Conservation (phyloP, 2,797 vertebrate species). For the Phoxinus dragarum region DNA sequence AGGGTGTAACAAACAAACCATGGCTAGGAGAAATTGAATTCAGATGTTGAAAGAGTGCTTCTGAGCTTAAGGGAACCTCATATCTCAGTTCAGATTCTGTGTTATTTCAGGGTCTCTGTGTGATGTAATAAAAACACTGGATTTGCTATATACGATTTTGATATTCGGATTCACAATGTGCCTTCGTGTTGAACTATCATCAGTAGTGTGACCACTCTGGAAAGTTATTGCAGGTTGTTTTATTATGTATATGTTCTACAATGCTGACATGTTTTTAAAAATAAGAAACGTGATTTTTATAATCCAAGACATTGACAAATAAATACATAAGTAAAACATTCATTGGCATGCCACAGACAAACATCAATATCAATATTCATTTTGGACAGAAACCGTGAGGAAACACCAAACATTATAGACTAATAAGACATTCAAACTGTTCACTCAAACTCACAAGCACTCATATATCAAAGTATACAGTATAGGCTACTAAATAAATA, state of each 20-base stretch:
- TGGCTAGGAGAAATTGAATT: constrained; percentile 31
- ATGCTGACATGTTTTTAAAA: constrained; percentile 11
- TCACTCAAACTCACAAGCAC: not conserved
- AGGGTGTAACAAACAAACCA: constrained; percentile 34
- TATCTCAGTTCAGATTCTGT: not conserved
- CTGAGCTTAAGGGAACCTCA: constrained; percentile 10
- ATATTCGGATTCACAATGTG: not conserved
- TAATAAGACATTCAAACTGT: not conserved
- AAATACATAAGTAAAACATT: constrained; percentile 41
- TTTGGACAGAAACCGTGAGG: not conserved
- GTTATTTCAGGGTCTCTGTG: constrained; percentile 2
- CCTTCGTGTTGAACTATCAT: not conserved
- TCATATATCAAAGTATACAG: not conserved
- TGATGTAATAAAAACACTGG: constrained; percentile 8
- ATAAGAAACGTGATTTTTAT: not conserved
- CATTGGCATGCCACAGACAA: constrained; percentile 36
- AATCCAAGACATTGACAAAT: constrained; percentile 22
- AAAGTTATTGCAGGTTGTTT: constrained; percentile 32
- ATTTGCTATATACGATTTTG: not conserved
- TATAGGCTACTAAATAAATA: constrained; percentile 7
- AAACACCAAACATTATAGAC: not conserved
- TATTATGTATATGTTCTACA: constrained; percentile 27
- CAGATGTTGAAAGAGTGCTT: constrained; percentile 21
- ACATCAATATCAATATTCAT: constrained; percentile 10
- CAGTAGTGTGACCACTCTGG: not conserved